phyloP scores from a whole-genome alignment of 2,888 invertebrate species.

The Drosophila kuntzei region DNA sequence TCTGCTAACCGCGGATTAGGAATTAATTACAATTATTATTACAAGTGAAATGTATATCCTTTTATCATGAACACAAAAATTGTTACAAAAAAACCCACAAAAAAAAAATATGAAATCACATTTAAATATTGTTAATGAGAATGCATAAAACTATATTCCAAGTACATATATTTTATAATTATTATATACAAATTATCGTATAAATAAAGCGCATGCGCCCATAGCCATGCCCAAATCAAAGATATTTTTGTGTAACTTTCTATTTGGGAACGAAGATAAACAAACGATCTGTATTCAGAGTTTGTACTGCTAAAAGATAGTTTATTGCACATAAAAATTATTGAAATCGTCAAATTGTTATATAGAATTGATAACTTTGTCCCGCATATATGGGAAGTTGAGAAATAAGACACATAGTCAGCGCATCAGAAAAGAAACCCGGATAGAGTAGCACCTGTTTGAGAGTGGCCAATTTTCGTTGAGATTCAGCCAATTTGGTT shows the following conservation, averaged over 20 bases:
- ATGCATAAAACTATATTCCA: constrained; percentile 52
- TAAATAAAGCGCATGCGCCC: constrained; percentile 61
- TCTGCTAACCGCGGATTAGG: constrained; percentile 9
- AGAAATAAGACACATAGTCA: not conserved
- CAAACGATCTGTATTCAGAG: constrained; percentile 6
- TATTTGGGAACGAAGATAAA: not conserved
- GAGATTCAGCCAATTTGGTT: constrained; percentile 59
- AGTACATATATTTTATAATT: constrained; percentile 41
- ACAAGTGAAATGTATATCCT: constrained; percentile 29
- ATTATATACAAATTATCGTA: constrained; percentile 45
- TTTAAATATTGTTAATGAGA: constrained; percentile 49
- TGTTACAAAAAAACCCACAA: constrained; percentile 50
- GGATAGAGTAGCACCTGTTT: not conserved
- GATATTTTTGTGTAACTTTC: constrained; percentile 5
- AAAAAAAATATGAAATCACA: constrained; percentile 28
- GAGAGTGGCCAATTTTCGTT: constrained; percentile 3
- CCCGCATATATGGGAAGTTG: not conserved
- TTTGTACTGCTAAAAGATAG: not conserved
- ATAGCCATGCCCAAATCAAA: constrained; percentile 57
- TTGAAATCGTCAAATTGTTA: not conserved
- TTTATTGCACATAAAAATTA: constrained; percentile 25
- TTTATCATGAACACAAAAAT: constrained; percentile 50
- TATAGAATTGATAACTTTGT: not conserved
- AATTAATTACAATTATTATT: constrained; percentile 31
- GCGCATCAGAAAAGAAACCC: not conserved